Conservation (phyloP, 1,140 invertebrate species). For the Babylonia areolata region DNA sequence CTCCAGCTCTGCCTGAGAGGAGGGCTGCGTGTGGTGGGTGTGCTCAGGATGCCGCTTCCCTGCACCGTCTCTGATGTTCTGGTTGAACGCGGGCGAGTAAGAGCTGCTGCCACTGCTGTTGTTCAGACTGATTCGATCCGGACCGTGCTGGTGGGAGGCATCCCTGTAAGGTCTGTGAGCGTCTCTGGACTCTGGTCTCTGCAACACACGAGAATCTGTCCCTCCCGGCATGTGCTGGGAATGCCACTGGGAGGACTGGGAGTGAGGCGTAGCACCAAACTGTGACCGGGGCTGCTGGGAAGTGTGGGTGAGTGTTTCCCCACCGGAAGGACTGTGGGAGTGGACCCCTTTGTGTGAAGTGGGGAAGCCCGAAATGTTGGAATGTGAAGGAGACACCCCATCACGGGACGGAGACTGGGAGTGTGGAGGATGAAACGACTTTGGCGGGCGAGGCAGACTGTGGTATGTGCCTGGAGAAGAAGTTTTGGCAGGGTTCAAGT, state of each 20-base stretch:
- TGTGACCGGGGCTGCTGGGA: background rate
- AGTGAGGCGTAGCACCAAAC: background rate
- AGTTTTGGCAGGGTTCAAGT: background rate
- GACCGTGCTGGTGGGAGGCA: background rate
- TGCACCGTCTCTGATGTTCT: background rate
- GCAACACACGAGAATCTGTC: background rate
- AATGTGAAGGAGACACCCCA: background rate
- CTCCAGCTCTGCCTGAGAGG: background rate
- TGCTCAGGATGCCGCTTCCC: background rate
- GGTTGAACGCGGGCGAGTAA: slow-evolving; percentile 1
- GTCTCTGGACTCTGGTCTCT: slow-evolving; percentile 6
- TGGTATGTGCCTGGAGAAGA: slow-evolving; percentile 15
- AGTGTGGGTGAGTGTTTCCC: background rate
- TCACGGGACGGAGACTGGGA: slow-evolving; percentile 14
- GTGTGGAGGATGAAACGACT: background rate
- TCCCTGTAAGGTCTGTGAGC: background rate
- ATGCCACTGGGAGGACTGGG: slow-evolving; percentile 8
- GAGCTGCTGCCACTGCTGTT: background rate
- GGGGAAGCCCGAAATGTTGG: background rate
- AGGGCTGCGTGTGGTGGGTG: background rate
- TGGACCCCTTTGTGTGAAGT: background rate
- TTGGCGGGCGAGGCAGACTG: slow-evolving; percentile 6
- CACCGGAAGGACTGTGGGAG: background rate
- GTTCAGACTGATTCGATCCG: background rate
- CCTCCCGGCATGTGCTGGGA: background rate